Percentiles rank a stretch among this genome's conserved stretches.
phyloP scores from a whole-genome alignment of 2,888 invertebrate genomes.

The Xiphydria camelus region DNA sequence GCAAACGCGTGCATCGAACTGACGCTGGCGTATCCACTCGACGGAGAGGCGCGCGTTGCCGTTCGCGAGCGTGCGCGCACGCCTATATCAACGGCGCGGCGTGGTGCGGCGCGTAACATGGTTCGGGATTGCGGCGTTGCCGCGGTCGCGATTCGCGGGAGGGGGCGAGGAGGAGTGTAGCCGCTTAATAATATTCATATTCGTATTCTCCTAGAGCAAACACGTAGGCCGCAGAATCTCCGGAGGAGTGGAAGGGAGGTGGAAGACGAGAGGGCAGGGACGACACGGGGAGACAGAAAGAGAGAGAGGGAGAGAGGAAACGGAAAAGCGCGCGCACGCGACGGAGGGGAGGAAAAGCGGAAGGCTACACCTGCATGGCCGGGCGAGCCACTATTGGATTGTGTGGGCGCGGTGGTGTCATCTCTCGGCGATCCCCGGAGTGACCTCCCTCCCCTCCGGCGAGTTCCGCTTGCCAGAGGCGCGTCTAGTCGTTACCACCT shows the following conservation, averaged over 20 bases:
- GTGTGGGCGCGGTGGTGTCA: conserved; percentile 51
- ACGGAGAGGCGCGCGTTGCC: too few species aligned
- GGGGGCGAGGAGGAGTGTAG: too few species aligned
- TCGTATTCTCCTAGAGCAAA: conserved; percentile 32
- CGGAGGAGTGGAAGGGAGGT: background rate
- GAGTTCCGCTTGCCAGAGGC: background rate
- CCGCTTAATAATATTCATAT: conserved; percentile 28
- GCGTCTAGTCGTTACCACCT: background rate
- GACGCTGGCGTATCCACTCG: too few species aligned
- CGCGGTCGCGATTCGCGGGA: too few species aligned
- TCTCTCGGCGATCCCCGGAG: conserved; percentile 51
- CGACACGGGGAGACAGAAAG: conserved; percentile 12
- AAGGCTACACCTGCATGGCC: conserved; percentile 37
- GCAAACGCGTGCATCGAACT: too few species aligned
- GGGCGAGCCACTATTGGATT: conserved; percentile 30
- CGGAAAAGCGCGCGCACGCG: conserved; percentile 7
- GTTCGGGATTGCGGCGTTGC: conserved; percentile 34
- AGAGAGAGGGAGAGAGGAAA: background rate
- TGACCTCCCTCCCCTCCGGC: conserved; percentile 30
- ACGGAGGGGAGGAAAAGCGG: background rate
- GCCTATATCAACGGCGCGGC: background rate
- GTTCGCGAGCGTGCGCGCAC: background rate
- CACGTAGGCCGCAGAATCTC: conserved; percentile 26
- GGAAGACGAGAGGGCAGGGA: conserved; percentile 2
- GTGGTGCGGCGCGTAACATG: background rate